Evolutionary conservation across 2,113 vertebrate species (phyloP), one percentile per base, ranked within the genome.

Genomic region (Accipiter virgatus): DNA sequence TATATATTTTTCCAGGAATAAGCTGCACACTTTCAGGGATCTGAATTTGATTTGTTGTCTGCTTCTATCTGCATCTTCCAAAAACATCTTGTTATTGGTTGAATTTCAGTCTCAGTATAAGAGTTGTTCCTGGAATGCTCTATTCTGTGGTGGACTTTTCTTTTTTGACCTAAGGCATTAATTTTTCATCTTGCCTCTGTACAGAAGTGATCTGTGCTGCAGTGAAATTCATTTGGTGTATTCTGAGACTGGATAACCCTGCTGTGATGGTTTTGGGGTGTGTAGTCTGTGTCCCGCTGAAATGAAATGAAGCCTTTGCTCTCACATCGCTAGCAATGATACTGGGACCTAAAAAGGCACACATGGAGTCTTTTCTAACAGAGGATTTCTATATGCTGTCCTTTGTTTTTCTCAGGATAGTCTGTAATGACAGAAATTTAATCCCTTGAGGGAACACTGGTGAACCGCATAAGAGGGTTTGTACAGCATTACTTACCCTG

Each of bases 151-250:
- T 34, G 22, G 47, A 42, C 31, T 81, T 88, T 85, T 26, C 42
- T 66, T 75, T 95, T 68, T 42, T 87, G 48, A 82, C 93, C 61
- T 8, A 34, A 48, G 74, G 38, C 71, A 96, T 96, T 83, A 65
- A 86, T 95, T 88, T 97, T 96, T 88, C 52, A 80, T 91, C 48
- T 38, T 72, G 22, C 11, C 61, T 84, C 77, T 86, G 29, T 78
- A 53, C 59, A 90, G 55, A 70, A 77, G 0, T 47, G 71, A 38
- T 56, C 53, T 93, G 48, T 86, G 47, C 62, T 82, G 62, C 47
- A 65, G 25, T 86, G 58, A 56, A 88, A 80, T 27, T 82, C 13
- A 22, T 42, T 68, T 17, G 4, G 11, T 59, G 2, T 22, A 7
- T 71, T 94, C 62, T 56, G 48, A 65, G 50, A 25, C 63, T 65